phyloP scores from a whole-genome alignment of 2,888 invertebrate species.

The Rhagonycha lutea region DNA sequence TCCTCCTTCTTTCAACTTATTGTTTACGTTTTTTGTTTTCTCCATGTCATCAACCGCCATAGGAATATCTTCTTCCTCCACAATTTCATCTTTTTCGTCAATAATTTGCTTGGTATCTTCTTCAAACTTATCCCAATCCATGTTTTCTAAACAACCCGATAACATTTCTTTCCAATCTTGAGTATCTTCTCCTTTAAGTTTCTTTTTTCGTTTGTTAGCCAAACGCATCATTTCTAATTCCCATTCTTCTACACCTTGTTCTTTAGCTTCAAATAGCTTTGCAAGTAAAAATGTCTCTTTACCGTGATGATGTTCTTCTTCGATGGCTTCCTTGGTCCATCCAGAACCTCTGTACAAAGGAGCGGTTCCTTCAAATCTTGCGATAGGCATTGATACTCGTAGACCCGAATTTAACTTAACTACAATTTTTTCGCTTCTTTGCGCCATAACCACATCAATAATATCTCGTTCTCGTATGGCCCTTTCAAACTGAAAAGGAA shows the following conservation, averaged over 20 bases:
- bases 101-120: conserved; percentile 73
- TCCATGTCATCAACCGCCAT: conserved; percentile 62
- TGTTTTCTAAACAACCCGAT: conserved; percentile 65
- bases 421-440: conserved; percentile 73
- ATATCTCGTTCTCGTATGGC: conserved; percentile 77
- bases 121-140: conserved; percentile 64
- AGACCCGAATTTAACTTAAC: conserved; percentile 71
- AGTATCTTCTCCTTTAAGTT: conserved; percentile 47
- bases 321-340: conserved; percentile 59
- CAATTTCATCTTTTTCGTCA: conserved; percentile 68
- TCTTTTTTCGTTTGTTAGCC: conserved; percentile 50
- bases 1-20: conserved; percentile 61
- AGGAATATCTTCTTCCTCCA: conserved; percentile 49
- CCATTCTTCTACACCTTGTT: conserved; percentile 51
- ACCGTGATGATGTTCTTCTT: conserved; percentile 52
- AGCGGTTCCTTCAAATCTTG: conserved; percentile 44
- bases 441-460: conserved; percentile 74
- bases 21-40: conserved; percentile 63
- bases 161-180: conserved; percentile 56
- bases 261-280: conserved; percentile 62
- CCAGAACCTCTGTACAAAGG: conserved; percentile 50
- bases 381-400: conserved; percentile 67
- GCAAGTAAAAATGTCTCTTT: conserved; percentile 59
- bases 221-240: conserved; percentile 52
- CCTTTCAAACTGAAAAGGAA: conserved; percentile 73